Base-by-base conservation (phyloP, 2,797 vertebrate genomes). In the Lepus townsendii region DNA sequence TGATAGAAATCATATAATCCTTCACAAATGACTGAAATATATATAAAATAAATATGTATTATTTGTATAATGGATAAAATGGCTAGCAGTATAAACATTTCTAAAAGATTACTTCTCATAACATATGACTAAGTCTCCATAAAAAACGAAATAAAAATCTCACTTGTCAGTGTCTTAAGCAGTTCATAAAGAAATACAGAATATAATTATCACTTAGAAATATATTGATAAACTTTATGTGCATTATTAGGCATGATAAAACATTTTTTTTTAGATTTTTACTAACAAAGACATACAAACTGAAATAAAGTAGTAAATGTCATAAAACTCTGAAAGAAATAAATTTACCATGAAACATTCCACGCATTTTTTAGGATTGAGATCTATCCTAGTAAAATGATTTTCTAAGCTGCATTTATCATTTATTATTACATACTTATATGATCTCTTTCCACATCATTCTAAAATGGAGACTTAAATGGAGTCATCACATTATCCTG, bases 1-100 rank as follows among this genome's bases (percentile, higher is more conserved):
- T 98, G 96, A 99, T 99, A 94, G 98, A 98, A 96, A 99, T 99
- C 98, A 99, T 99, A 92, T 99, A 99, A 97, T 99, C 99, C 96
- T 99, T 99, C 96, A 99, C 99, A 98, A 99, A 99, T 27, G 99
- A 99, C 99, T 99, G 98, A n/a, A 98, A 97, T 30, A 92, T 87
- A 97, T 94, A 95, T 80, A 96, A 83, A 94, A 88, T n/a, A 83
- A 26, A 17, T 27, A 63, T 68, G 32, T 22, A 76, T 65, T 60
- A 24, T 17, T 6, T 11, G 3, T 11, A 22, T 22, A 11, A 52
- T 20, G n/a, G 22, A 26, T 0, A 71, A 26, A 79, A 38, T 0
- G 22, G 1, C 12, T 63, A 79, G 11, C 6, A 30, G 0, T 65
- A 2, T 65, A 22, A 80, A 20, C 4, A 75, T 17, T 85, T 83